phyloP scores from a whole-genome alignment of 2,888 invertebrate species.

The Orthosia gracilis region DNA sequence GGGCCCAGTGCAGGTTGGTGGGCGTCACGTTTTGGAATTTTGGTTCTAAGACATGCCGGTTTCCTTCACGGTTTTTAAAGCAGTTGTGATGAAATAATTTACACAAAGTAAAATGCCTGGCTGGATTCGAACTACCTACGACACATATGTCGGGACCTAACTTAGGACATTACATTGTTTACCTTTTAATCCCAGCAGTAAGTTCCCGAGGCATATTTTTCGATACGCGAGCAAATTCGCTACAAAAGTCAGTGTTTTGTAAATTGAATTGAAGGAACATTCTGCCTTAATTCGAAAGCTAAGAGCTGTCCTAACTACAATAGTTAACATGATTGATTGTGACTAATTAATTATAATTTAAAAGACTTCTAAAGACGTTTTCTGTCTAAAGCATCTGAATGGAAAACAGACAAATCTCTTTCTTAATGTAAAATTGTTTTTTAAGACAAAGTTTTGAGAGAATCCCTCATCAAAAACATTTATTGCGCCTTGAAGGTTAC shows the following conservation, averaged over 20 bases:
- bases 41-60: too few species aligned
- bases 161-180: too few species aligned
- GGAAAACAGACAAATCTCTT: slow-evolving; percentile 54
- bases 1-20: too few species aligned
- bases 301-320: not conserved
- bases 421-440: slow-evolving; percentile 57
- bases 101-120: too few species aligned
- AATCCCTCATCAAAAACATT: slow-evolving; percentile 73
- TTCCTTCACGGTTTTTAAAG: too few species aligned
- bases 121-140: too few species aligned
- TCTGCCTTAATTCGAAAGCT: not conserved
- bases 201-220: too few species aligned
- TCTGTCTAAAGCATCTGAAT: slow-evolving; percentile 38
- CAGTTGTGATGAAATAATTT: too few species aligned
- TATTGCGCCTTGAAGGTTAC: slow-evolving; percentile 70
- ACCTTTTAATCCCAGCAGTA: too few species aligned
- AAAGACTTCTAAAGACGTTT: slow-evolving; percentile 25
- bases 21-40: too few species aligned
- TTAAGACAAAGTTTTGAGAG: slow-evolving; percentile 57
- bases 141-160: too few species aligned
- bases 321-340: slow-evolving; percentile 36
- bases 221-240: not conserved
- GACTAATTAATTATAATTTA: slow-evolving; percentile 25
- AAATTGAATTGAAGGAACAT: slow-evolving; percentile 5
- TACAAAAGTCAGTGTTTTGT: not conserved